These are phyloP conservation scores for Otocyon megalotis DNA, from an alignment of 2,113 vertebrate genomes.

Conservation along the genomic window DNA sequence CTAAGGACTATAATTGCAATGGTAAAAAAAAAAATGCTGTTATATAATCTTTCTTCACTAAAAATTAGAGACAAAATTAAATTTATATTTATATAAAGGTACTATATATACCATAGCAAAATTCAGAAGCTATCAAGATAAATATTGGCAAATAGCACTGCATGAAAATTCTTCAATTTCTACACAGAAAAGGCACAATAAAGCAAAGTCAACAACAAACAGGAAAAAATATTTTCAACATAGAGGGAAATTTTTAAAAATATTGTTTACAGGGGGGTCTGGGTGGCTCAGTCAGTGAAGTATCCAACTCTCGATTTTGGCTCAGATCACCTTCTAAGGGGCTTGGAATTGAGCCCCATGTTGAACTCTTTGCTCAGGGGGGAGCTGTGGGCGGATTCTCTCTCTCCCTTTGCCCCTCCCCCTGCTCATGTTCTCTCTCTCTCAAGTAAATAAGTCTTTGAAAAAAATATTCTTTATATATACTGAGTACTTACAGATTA, in stretches of 20 bases:
- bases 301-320: neutral
- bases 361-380: neutral
- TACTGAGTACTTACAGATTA: neutral
- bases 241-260: neutral
- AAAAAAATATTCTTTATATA: neutral
- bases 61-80: neutral
- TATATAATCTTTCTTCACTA: neutral
- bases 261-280: neutral
- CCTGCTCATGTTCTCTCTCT: neutral
- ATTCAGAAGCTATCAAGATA: neutral
- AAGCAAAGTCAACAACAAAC: neutral
- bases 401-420: neutral
- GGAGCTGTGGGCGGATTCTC: neutral
- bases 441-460: neutral
- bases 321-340: neutral
- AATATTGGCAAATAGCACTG: neutral
- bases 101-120: neutral
- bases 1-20: neutral
- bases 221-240: constrained; percentile 39
- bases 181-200: neutral
- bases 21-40: neutral
- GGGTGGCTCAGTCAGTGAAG: neutral
- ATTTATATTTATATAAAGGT: neutral
- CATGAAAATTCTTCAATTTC: neutral
- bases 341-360: neutral